phyloP scores from a whole-genome alignment of 2,113 vertebrate genomes.

The Grammomys dolichurus region DNA sequence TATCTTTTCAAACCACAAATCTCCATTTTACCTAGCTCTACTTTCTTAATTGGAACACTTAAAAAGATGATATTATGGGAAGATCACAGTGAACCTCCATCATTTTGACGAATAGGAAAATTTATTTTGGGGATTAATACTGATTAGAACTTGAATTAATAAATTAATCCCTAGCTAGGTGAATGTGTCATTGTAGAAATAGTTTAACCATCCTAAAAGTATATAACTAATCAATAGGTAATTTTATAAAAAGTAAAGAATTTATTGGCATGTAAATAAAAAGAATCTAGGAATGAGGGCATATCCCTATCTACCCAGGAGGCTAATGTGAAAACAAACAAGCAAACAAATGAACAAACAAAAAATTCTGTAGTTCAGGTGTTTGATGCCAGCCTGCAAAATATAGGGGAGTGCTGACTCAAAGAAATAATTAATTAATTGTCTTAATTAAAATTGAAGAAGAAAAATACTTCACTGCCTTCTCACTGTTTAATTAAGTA shows the following conservation, averaged over 20 bases:
- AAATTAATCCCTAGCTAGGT: not conserved
- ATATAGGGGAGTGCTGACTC: not conserved
- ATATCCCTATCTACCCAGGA: not conserved
- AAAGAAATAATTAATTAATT: not conserved
- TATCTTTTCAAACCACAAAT: not conserved
- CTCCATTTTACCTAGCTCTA: not conserved
- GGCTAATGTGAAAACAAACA: not conserved
- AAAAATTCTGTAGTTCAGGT: not conserved
- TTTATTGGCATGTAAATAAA: not conserved
- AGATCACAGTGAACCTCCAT: not conserved
- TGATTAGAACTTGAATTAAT: not conserved
- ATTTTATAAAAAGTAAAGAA: not conserved
- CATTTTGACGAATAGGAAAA: not conserved
- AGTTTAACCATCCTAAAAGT: not conserved
- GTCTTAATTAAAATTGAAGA: not conserved
- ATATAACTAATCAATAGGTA: not conserved
- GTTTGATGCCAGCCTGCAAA: not conserved
- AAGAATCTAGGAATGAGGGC: not conserved
- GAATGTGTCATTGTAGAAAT: not conserved
- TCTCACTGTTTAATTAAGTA: not conserved
- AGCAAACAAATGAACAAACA: not conserved
- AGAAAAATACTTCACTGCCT: not conserved
- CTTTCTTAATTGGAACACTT: not conserved
- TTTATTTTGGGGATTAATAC: not conserved
- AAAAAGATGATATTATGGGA: not conserved